Evolutionary conservation across 2,113 vertebrate genomes (phyloP).

Genomic region (Nymphicus hollandicus): DNA sequence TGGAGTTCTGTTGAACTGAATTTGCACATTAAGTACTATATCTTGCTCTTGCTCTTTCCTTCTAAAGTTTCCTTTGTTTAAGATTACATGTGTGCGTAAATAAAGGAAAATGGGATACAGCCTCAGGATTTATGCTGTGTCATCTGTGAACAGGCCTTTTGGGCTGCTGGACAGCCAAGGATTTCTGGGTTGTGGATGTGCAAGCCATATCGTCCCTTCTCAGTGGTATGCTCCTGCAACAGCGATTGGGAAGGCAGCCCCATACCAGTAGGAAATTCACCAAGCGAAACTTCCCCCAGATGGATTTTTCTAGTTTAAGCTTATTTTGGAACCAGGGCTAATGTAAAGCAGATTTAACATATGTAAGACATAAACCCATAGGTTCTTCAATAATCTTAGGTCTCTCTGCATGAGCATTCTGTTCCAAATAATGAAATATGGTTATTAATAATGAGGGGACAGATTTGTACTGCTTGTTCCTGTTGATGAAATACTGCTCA

Average conservation of each 20-base stretch:
- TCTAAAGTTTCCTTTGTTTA: neutral
- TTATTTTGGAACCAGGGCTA: neutral
- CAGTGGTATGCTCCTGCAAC: neutral
- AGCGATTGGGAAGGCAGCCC: neutral
- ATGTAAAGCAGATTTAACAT: neutral
- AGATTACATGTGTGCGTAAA: neutral
- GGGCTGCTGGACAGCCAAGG: neutral
- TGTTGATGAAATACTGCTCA: neutral
- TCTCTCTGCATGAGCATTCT: neutral
- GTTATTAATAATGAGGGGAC: neutral
- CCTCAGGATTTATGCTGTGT: neutral
- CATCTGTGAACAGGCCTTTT: neutral
- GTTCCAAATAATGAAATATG: neutral
- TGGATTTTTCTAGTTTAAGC: neutral
- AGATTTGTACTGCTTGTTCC: neutral
- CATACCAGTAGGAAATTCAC: neutral
- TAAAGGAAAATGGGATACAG: neutral
- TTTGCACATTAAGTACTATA: conserved; percentile 15
- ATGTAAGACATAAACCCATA: neutral
- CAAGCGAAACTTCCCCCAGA: neutral
- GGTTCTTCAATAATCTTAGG: neutral
- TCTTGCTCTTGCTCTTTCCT: neutral
- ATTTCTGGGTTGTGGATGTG: neutral
- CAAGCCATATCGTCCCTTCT: neutral
- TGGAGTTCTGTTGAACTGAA: conserved; percentile 48